These are phyloP conservation scores for Manis pentadactyla DNA, from an alignment of 2,797 vertebrate species.

Conservation along the genomic window DNA sequence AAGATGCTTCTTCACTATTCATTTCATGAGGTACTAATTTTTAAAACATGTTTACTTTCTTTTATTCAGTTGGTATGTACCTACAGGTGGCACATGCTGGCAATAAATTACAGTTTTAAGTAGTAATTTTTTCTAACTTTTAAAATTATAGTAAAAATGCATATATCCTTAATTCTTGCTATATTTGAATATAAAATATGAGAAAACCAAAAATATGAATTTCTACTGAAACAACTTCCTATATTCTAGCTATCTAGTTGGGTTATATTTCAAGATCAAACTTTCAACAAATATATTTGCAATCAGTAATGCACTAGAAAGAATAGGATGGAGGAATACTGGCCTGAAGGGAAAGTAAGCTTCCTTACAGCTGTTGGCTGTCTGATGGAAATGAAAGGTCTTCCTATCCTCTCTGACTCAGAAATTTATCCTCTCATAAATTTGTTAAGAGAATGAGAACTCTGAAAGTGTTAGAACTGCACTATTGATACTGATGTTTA, in stretches of 20 bases:
- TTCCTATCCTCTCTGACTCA: neutral
- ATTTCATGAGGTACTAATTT: slow-evolving; percentile 53
- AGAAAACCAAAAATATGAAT: slow-evolving; percentile 63
- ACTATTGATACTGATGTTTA: neutral
- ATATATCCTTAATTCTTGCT: slow-evolving; percentile 45
- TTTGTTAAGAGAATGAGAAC: neutral
- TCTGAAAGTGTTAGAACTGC: slow-evolving; percentile 25
- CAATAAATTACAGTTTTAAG: slow-evolving; percentile 57
- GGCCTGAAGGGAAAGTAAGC: slow-evolving; percentile 66
- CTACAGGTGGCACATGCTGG: slow-evolving; percentile 2
- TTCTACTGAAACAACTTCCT: slow-evolving; percentile 58
- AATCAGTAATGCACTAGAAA: neutral
- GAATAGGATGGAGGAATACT: neutral
- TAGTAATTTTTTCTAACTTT: slow-evolving; percentile 54
- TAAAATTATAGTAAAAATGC: slow-evolving; percentile 30
- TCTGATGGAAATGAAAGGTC: slow-evolving; percentile 36
- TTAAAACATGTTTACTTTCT: slow-evolving; percentile 61
- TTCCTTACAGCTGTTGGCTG: neutral
- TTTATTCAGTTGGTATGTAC: slow-evolving; percentile 12
- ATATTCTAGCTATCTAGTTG: slow-evolving; percentile 22
- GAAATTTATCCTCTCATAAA: neutral
- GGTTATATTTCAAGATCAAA: neutral
- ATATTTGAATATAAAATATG: slow-evolving; percentile 55
- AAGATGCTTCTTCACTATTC: slow-evolving; percentile 70
- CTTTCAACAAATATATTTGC: neutral